phyloP scores from a whole-genome alignment of 2,113 vertebrate genomes.

The Pseudorasbora parva region DNA sequence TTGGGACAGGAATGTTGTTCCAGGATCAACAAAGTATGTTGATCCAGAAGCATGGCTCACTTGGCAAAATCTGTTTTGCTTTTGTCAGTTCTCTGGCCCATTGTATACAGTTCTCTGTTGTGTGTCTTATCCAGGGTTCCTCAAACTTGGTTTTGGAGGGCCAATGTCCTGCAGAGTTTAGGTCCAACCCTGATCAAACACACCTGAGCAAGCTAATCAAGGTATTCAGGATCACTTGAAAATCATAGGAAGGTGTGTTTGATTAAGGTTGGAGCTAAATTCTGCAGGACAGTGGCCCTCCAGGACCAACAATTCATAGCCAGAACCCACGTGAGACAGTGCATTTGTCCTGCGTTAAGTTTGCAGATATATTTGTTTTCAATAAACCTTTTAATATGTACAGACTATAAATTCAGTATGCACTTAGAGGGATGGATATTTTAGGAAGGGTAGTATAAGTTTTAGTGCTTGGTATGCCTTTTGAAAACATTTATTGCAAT shows the following conservation, averaged over 20 bases:
- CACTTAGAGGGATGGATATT: constrained; percentile 58
- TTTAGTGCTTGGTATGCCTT: constrained; percentile 46
- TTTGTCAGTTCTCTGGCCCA: not conserved
- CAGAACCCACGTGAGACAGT: not conserved
- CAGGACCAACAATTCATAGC: not conserved
- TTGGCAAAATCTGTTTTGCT: too few species aligned
- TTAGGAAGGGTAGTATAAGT: constrained; percentile 62
- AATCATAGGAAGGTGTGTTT: too few species aligned
- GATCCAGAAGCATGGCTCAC: too few species aligned
- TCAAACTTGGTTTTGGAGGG: too few species aligned
- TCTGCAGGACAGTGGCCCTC: too few species aligned
- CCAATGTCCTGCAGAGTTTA: too few species aligned
- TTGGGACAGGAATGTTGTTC: too few species aligned
- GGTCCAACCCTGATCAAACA: too few species aligned
- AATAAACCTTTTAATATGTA: constrained; percentile 1
- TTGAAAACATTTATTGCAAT: constrained; percentile 59
- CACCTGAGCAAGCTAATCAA: too few species aligned
- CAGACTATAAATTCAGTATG: constrained; percentile 48
- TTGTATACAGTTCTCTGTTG: not conserved
- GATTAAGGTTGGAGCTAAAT: too few species aligned
- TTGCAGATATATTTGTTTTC: constrained; percentile 1
- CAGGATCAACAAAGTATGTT: too few species aligned
- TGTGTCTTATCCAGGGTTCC: not conserved
- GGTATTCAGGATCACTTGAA: too few species aligned
- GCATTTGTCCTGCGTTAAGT: not conserved